Evolutionary conservation across 2,113 vertebrate genomes (phyloP), one percentile per base, ranked within the genome.

Genomic region (Anhinga rufa): DNA sequence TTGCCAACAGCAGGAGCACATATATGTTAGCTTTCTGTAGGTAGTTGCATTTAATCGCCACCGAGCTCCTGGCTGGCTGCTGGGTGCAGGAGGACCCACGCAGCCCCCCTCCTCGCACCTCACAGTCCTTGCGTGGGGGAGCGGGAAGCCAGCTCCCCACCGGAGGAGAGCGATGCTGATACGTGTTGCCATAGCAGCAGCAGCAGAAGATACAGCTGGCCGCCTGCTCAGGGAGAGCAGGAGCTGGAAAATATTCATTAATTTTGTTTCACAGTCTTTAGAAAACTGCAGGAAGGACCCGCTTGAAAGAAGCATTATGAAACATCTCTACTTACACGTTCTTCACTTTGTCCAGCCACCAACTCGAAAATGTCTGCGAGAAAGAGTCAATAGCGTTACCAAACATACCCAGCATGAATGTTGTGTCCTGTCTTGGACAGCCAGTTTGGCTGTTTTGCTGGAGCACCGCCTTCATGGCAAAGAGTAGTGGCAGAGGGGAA

Each of bases 151-250:
- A 61, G 90, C 28, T 46, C 44, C 44, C 44, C 46, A 3, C 70
- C 10, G 65, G 60, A 80, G 58, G 34, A 84, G 14, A 86, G 86
- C 2, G 1, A 7, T 77, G 86, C 91, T 77, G 66, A 49, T 87
- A 42, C 0, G 1, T 19, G 96, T 97, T 96, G 92, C 96, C 91
- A 97, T 97, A 94, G 97, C 15, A 96, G 92, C 97, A 78, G 91
- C 75, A 78, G 90, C 74, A 93, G 75, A 93, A 88, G 92, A 91
- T 94, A 88, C 86, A 94, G 95, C 93, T 83, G 92, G 89, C 78
- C 4, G 70, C 94, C 92, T 94, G 88, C 93, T 92, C 38, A 0
- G 92, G 62, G 38, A 93, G 77, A 90, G 75, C 82, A 86, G 74
- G 83, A 77, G 65, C 76, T 86, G 76, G 69, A 82, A 95, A 94